Evolutionary conservation across 2,113 vertebrate genomes (phyloP).

Genomic region (Mungos mungo): DNA sequence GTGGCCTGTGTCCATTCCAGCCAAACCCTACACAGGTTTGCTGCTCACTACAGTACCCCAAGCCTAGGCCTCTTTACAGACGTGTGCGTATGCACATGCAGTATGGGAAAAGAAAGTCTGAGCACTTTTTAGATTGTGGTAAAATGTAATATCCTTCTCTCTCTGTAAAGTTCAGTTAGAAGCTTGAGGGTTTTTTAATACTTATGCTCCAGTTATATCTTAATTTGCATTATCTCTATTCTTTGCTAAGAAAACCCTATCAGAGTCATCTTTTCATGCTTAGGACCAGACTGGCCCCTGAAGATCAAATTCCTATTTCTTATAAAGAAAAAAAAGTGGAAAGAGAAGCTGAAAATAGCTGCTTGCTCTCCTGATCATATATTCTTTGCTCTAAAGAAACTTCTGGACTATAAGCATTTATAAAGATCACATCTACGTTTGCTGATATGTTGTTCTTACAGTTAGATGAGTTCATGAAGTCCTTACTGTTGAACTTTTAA

Average conservation of each 20-base stretch:
- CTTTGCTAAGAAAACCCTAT: background rate
- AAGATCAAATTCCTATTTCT: slow-evolving; percentile 46
- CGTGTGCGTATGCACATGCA: background rate
- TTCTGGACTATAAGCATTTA: background rate
- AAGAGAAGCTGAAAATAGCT: background rate
- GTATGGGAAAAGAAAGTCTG: background rate
- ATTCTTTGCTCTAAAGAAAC: slow-evolving; percentile 44
- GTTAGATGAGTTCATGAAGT: slow-evolving; percentile 21
- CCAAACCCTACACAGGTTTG: slow-evolving; percentile 1
- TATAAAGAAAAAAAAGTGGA: slow-evolving; percentile 5
- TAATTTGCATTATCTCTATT: slow-evolving; percentile 12
- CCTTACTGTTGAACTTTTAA: background rate
- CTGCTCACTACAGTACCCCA: background rate
- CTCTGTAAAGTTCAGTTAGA: slow-evolving; percentile 32
- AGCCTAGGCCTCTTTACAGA: background rate
- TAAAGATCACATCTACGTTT: slow-evolving; percentile 42
- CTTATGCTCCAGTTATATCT: slow-evolving; percentile 6
- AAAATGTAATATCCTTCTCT: slow-evolving; percentile 19
- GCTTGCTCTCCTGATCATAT: background rate
- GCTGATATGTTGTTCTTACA: background rate
- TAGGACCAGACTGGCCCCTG: background rate
- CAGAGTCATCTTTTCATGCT: slow-evolving; percentile 31
- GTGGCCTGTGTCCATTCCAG: background rate
- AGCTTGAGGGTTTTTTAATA: background rate
- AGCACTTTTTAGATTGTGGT: background rate